These are phyloP conservation scores for Achlya flavicornis DNA, from an alignment of 2,888 invertebrate species.

Conservation along the genomic window DNA sequence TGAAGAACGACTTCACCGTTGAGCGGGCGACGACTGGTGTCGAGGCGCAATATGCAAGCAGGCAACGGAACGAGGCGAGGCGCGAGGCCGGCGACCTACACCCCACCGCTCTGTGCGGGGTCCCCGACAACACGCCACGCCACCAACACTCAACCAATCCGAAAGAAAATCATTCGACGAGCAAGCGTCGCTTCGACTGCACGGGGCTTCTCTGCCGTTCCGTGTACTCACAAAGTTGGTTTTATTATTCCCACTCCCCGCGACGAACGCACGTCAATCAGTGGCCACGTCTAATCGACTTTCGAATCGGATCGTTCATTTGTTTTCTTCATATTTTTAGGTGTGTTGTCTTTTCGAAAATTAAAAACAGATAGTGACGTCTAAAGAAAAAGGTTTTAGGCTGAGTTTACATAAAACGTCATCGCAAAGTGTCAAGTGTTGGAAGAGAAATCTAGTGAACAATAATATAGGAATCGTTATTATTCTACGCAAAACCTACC, in stretches of 20 bases:
- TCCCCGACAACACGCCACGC: constrained; percentile 35
- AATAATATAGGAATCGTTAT: not conserved
- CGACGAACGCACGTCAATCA: constrained; percentile 22
- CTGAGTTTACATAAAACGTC: not conserved
- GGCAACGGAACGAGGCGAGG: constrained; percentile 39
- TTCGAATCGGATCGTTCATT: constrained; percentile 10
- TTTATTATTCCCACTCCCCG: constrained; percentile 19
- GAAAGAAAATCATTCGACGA: constrained; percentile 47
- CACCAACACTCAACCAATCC: constrained; percentile 31
- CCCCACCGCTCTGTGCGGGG: constrained; percentile 50
- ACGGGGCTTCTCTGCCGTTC: constrained; percentile 22
- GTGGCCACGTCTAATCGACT: constrained; percentile 7
- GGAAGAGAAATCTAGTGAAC: not conserved
- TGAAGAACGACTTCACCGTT: constrained; percentile 46
- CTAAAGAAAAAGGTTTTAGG: not conserved
- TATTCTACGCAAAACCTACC: not conserved
- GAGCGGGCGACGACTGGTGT: constrained; percentile 57
- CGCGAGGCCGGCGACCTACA: constrained; percentile 53
- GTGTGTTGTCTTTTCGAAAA: not conserved
- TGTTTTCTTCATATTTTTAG: constrained; percentile 1
- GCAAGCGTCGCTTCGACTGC: constrained; percentile 33
- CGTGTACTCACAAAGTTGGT: constrained; percentile 15
- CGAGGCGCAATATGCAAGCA: constrained; percentile 31
- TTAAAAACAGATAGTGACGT: not conserved
- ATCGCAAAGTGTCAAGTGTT: not conserved